phyloP scores from a whole-genome alignment of 2,113 vertebrate genomes.

The Phyllopteryx taeniolatus region DNA sequence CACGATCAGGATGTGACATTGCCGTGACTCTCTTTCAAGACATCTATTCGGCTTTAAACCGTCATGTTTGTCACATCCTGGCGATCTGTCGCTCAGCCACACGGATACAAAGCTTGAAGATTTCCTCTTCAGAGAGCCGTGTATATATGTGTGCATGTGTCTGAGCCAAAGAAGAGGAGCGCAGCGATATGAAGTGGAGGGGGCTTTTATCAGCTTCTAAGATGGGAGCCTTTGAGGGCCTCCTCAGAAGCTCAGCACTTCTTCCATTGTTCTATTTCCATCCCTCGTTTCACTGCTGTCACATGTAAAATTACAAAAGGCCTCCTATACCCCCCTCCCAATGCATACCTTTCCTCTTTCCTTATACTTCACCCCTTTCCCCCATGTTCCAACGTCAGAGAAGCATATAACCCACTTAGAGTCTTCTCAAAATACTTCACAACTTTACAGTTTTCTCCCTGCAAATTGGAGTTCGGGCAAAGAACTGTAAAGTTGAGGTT shows the following conservation, averaged over 20 bases:
- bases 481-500: conserved; percentile 50
- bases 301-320: conserved; percentile 76
- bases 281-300: conserved; percentile 72
- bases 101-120: conserved; percentile 56
- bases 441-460: conserved; percentile 56
- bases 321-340: conserved; percentile 45
- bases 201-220: conserved; percentile 75
- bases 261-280: conserved; percentile 78
- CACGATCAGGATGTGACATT: conserved; percentile 61
- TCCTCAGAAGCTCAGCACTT: conserved; percentile 72
- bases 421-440: conserved; percentile 68
- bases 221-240: conserved; percentile 75
- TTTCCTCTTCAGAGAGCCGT: conserved; percentile 62
- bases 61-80: conserved; percentile 67
- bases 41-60: conserved; percentile 66
- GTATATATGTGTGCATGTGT: conserved; percentile 34
- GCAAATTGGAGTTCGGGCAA: conserved; percentile 52
- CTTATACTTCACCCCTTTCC: conserved; percentile 47
- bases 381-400: conserved; percentile 59
- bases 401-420: conserved; percentile 70
- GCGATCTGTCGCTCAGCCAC: conserved; percentile 65
- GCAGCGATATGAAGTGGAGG: conserved; percentile 66
- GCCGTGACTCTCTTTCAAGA: conserved; percentile 59
- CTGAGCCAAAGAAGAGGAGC: conserved; percentile 48
- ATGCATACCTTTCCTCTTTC: conserved; percentile 26